Evolutionary conservation across 2,888 invertebrate species (phyloP).

Genomic region (Capitulum mitella): DNA sequence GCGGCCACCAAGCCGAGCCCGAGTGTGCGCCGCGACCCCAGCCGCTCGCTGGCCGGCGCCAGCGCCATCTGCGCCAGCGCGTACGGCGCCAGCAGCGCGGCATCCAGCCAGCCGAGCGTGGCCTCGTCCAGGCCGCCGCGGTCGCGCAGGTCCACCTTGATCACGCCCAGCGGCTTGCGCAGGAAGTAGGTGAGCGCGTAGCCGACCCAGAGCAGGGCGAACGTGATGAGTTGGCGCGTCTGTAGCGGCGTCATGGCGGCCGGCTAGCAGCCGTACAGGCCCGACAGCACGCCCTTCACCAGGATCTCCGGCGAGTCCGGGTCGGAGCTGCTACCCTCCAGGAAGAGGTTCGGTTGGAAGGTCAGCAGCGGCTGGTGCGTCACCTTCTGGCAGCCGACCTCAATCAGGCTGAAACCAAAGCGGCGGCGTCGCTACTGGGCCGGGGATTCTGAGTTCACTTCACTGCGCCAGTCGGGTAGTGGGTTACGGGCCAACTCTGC

Average conservation of each 20-base stretch:
- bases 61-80: conserved; percentile 44
- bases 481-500: background rate
- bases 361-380: background rate
- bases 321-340: background rate
- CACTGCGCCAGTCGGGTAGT: background rate
- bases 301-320: background rate
- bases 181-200: conserved; percentile 46
- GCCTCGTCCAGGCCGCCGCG: conserved; percentile 43
- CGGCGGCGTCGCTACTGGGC: no score
- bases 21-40: conserved; percentile 45
- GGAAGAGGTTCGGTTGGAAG: background rate
- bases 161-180: conserved; percentile 47
- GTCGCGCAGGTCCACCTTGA: conserved; percentile 45
- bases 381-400: background rate
- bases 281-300: background rate
- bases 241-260: background rate
- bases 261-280: background rate
- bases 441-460: no score
- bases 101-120: conserved; percentile 46
- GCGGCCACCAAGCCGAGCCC: conserved; percentile 43
- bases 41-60: conserved; percentile 45
- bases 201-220: conserved; percentile 43
- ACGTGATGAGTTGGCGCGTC: conserved; percentile 37
- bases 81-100: conserved; percentile 47
- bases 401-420: conserved; percentile 17